Base-by-base conservation (phyloP, 2,888 invertebrate species). In the Chouioia cunea region DNA sequence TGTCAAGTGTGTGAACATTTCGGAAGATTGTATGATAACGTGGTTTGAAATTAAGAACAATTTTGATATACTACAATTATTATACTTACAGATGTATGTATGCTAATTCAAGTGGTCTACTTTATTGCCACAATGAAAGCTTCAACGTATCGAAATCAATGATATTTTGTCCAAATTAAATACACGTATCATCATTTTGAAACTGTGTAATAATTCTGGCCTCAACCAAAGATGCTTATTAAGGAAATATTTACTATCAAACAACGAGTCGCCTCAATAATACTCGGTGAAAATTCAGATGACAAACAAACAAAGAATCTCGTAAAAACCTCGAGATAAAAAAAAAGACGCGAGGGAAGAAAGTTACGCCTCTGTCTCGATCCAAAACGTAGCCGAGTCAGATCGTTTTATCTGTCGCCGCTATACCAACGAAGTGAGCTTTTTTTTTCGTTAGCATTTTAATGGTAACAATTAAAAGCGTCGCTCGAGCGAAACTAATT, bases 401-500 rank as follows among this genome's bases (percentile, higher is more conserved):
- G 54, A 54, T 18, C 57, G 18, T 63, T 73, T 73, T 73, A 70
- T 73, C 63, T 66, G 66, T 69, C 73, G 60, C 70, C 67, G 64
- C 66, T 63, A 73, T 23, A 36, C 57, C 23, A 27, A 16, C 12
- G n/a, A n/a, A n/a, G n/a, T n/a, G n/a, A n/a, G 36, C 18, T 68
- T 70, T 75, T 3, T 36, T 36, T 10, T 36, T 36, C 36, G 12
- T 10, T 52, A 57, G 62, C 58, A 22, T 77, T 81, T 82, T 82
- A 81, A 81, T 79, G 80, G 76, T 75, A 77, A 81, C 81, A 81
- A 82, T 82, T 82, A 82, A 81, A 82, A 80, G 77, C 71, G 70
- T 76, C 73, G 67, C 59, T 73, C 73, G 72, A 74, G 76, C 76
- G 70, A 78, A 80, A 79, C 81, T 81, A 82, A 82, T 82, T 82